Evolutionary conservation across 2,113 vertebrate genomes (phyloP).

Genomic region (Rhabdornis inornatus): DNA sequence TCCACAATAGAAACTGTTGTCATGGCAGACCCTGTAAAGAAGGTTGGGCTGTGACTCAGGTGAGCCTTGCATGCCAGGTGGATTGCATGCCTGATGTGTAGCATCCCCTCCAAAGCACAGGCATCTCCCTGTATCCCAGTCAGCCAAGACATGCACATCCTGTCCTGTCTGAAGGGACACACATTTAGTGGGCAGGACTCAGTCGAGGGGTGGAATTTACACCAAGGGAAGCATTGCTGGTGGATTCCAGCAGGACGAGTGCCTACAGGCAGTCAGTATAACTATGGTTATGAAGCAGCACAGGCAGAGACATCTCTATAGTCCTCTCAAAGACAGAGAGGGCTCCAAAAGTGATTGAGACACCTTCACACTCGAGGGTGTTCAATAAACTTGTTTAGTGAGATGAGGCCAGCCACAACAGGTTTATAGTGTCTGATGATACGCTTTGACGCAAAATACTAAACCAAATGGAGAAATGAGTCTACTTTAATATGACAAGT

Average conservation of each 20-base stretch:
- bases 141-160: not conserved
- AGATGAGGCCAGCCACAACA: not conserved
- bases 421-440: not conserved
- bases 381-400: not conserved
- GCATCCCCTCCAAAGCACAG: not conserved
- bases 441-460: not conserved
- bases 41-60: not conserved
- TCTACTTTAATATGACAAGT: not conserved
- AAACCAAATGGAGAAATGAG: not conserved
- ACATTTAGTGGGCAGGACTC: not conserved
- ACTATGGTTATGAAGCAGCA: not conserved
- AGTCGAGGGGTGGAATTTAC: fast-evolving
- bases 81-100: not conserved
- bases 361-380: not conserved
- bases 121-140: fast-evolving
- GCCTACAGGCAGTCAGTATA: not conserved
- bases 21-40: not conserved
- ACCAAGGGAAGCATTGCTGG: fast-evolving
- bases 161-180: not conserved
- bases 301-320: not conserved
- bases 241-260: not conserved
- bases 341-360: not conserved
- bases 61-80: fast-evolving
- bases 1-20: not conserved
- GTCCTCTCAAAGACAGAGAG: not conserved